Conservation (phyloP, 2,113 vertebrate species). For the Channa argus region DNA sequence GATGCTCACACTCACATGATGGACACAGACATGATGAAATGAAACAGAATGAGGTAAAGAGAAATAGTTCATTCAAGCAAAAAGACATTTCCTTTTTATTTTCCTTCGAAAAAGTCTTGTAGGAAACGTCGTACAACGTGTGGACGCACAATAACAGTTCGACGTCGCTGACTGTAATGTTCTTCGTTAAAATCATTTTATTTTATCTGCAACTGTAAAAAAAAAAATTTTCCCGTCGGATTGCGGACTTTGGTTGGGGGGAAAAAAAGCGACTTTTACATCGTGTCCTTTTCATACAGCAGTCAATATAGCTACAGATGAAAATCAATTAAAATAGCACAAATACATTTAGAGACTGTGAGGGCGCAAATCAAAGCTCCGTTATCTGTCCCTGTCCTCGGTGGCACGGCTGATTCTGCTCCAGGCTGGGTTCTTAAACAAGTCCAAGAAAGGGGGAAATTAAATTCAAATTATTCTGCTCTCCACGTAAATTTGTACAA, state of each 20-base stretch:
- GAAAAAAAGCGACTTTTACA: background rate
- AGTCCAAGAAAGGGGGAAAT: conserved; percentile 27
- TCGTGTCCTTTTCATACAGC: background rate
- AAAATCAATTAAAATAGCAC: conserved; percentile 42
- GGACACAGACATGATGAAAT: conserved; percentile 9
- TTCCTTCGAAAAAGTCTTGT: background rate
- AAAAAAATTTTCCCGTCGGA: conserved; percentile 1
- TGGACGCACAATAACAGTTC: too few relatives aligned
- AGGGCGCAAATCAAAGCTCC: conserved; percentile 42
- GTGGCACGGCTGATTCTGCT: conserved; percentile 42
- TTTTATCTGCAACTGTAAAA: conserved; percentile 28
- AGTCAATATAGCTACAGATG: conserved; percentile 16
- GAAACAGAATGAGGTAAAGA: background rate
- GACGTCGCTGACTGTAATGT: background rate
- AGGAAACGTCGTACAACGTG: background rate
- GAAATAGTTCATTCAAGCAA: conserved; percentile 10
- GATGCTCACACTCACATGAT: conserved; percentile 1
- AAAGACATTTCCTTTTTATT: background rate
- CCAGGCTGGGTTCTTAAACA: conserved; percentile 50
- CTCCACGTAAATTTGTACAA: background rate
- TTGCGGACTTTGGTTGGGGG: conserved; percentile 22
- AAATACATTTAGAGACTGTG: conserved; percentile 35
- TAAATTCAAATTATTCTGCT: conserved; percentile 12
- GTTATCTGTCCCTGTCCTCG: conserved; percentile 47
- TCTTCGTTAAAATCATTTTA: conserved; percentile 22